phyloP scores from a whole-genome alignment of 1,140 invertebrate species.

The Temnothorax curvispinosus region DNA sequence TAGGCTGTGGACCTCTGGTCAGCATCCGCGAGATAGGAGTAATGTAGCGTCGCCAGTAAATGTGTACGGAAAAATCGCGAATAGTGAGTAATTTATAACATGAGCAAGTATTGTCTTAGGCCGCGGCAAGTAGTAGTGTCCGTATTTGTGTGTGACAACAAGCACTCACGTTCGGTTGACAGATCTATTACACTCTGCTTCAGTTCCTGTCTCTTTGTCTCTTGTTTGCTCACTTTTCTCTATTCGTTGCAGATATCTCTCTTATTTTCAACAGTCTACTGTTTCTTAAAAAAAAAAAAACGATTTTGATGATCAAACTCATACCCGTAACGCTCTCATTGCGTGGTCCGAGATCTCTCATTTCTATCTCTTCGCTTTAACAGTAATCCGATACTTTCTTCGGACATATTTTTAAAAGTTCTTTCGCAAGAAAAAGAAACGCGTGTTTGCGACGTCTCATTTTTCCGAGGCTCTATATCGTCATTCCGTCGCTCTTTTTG shows the following conservation, averaged over 20 bases:
- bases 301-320: not conserved
- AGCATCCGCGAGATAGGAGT: constrained; percentile 24
- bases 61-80: constrained; percentile 9
- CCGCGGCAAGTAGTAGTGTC: not conserved
- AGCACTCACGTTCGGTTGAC: constrained; percentile 4
- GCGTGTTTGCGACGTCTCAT: not conserved
- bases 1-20: not conserved
- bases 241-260: not conserved
- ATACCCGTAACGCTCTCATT: not conserved
- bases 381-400: not conserved
- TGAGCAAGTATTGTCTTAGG: not conserved
- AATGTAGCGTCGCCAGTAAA: constrained; percentile 28
- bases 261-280: not conserved
- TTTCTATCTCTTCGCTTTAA: not conserved
- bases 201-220: not conserved
- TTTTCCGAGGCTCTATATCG: not conserved
- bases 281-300: not conserved
- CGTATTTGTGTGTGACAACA: constrained; percentile 4
- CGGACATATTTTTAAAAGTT: not conserved
- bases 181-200: constrained; percentile 5
- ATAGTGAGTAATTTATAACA: constrained; percentile 15
- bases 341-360: not conserved
- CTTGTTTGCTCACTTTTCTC: not conserved
- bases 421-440: not conserved
- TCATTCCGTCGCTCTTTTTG: not conserved